These are phyloP conservation scores for Lineus longissimus DNA, from an alignment of 1,140 invertebrate species.

Conservation along the genomic window DNA sequence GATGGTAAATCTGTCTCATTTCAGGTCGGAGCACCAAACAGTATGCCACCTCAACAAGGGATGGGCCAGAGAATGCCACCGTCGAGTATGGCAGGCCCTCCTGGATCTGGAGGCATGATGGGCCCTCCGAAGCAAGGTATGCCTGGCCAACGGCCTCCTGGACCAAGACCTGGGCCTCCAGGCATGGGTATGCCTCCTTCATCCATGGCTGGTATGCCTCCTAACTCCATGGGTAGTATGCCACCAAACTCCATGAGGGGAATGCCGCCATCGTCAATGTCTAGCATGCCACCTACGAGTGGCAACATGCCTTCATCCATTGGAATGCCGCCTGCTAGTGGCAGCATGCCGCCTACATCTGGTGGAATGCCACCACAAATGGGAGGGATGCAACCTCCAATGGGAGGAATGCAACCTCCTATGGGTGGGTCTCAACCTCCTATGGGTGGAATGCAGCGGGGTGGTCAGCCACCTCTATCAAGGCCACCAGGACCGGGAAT, in stretches of 20 bases:
- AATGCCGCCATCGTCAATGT: background rate
- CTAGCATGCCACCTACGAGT: background rate
- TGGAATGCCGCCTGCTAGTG: background rate
- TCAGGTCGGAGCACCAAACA: conserved; percentile 5
- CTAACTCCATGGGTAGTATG: background rate
- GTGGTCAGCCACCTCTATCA: conserved; percentile 6
- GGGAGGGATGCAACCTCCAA: background rate
- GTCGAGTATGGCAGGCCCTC: conserved; percentile 3
- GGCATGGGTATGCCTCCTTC: background rate
- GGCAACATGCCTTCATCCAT: background rate
- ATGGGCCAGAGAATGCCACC: background rate
- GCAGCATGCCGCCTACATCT: background rate
- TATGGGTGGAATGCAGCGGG: background rate
- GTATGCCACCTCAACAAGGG: background rate
- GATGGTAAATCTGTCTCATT: background rate
- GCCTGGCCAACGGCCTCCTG: conserved; percentile 10
- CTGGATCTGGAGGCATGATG: conserved; percentile 21
- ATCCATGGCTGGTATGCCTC: background rate
- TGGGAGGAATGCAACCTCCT: background rate
- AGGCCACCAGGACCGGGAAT: background rate
- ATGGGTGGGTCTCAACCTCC: too few species aligned
- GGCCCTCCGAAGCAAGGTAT: conserved; percentile 32
- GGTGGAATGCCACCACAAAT: background rate
- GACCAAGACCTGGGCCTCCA: conserved; percentile 7
- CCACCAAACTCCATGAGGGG: conserved; percentile 2